Percentiles rank a stretch among this genome's conserved stretches.
phyloP scores from a whole-genome alignment of 2,888 invertebrate species.

The Malacosoma neustria region DNA sequence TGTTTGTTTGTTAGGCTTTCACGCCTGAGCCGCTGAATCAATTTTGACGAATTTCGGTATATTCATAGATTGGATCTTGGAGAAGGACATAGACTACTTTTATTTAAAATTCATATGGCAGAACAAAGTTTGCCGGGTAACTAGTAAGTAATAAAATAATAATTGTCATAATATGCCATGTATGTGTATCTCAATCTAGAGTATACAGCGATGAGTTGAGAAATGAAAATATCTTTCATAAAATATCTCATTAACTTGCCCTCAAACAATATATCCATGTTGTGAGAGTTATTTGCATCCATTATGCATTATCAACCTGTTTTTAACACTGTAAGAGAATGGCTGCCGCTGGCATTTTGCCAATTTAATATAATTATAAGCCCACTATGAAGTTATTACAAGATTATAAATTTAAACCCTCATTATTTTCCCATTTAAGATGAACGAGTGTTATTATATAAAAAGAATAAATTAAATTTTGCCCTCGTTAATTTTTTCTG shows the following conservation, averaged over 20 bases:
- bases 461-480: conserved; percentile 1
- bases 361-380: conserved; percentile 20
- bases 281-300: conserved; percentile 6
- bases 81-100: too few relatives aligned
- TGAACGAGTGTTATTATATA: conserved; percentile 8
- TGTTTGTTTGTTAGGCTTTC: too few relatives aligned
- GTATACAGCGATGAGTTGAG: too few relatives aligned
- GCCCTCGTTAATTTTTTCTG: not conserved
- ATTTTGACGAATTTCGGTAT: too few relatives aligned
- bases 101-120: too few relatives aligned
- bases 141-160: too few relatives aligned
- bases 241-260: not conserved
- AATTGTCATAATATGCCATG: too few relatives aligned
- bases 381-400: conserved; percentile 30
- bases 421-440: conserved; percentile 38
- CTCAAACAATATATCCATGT: conserved; percentile 5
- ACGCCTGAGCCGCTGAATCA: too few relatives aligned
- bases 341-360: conserved; percentile 3
- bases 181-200: too few relatives aligned
- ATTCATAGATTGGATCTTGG: too few relatives aligned
- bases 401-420: conserved; percentile 27
- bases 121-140: too few relatives aligned
- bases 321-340: conserved; percentile 12
- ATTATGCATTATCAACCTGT: conserved; percentile 9
- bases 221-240: too few relatives aligned